These are phyloP conservation scores for Sarcophilus harrisii DNA, from an alignment of 2,797 vertebrate genomes.

Conservation along the genomic window DNA sequence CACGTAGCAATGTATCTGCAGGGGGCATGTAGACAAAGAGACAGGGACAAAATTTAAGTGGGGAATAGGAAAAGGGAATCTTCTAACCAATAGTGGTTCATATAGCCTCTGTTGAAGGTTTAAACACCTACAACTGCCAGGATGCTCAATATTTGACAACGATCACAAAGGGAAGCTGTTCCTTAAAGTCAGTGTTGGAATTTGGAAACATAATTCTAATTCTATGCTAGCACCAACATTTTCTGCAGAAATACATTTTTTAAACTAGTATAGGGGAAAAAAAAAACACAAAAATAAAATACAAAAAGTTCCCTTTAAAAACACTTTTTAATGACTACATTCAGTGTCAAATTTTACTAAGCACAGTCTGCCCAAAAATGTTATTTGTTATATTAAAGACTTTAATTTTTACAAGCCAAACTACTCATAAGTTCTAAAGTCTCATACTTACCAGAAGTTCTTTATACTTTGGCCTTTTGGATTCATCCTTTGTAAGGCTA, in stretches of 20 bases:
- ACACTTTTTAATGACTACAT: conserved; percentile 14
- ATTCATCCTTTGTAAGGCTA: conserved; percentile 99
- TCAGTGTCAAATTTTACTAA: background rate
- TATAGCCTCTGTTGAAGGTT: background rate
- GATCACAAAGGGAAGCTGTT: background rate
- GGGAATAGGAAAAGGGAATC: background rate
- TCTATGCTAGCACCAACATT: conserved; percentile 41
- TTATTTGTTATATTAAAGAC: background rate
- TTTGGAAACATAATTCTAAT: conserved; percentile 19
- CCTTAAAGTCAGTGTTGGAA: background rate
- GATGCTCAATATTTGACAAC: background rate
- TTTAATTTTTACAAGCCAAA: background rate
- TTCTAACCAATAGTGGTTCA: background rate
- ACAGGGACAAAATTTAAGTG: background rate
- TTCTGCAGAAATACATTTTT: conserved; percentile 35
- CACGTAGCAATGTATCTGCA: too few relatives aligned
- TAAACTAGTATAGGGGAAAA: conserved; percentile 10
- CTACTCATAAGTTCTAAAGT: background rate
- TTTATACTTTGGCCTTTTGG: conserved; percentile 99
- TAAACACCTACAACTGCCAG: background rate
- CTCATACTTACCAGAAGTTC: conserved; percentile 95
- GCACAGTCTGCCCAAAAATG: background rate
- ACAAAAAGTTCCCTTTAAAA: conserved; percentile 45
- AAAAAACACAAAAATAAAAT: background rate
- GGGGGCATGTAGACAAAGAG: background rate